Percentiles rank a stretch among this genome's conserved stretches.
These are phyloP conservation scores for Sapayoa aenigma DNA, from an alignment of 2,113 vertebrate species.

Conservation along the genomic window DNA sequence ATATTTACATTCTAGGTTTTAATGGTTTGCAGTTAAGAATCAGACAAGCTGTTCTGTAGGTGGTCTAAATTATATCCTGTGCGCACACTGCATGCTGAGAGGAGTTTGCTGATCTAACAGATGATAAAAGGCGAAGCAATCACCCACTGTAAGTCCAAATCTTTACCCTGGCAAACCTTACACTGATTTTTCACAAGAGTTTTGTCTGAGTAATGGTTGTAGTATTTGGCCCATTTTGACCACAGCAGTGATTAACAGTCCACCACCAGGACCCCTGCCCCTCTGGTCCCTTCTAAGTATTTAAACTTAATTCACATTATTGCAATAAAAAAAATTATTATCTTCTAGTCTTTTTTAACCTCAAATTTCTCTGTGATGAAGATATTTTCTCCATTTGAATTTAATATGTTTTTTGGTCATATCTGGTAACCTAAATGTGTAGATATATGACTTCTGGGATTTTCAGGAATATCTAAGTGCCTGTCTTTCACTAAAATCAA, in stretches of 20 bases:
- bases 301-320: neutral
- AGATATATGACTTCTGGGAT: neutral
- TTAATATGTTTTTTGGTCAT: neutral
- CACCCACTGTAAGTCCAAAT: constrained; percentile 27
- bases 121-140: constrained; percentile 49
- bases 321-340: neutral
- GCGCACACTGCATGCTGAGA: neutral
- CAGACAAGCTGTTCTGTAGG: constrained; percentile 52
- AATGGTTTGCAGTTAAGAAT: constrained; percentile 43
- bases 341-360: neutral
- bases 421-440: neutral
- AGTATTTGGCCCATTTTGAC: constrained; percentile 36
- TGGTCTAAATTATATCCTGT: constrained; percentile 54
- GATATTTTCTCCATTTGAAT: neutral
- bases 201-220: constrained; percentile 13
- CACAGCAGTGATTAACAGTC: neutral
- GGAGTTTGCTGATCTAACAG: constrained; percentile 55
- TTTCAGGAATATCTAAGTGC: neutral
- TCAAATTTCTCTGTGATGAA: neutral
- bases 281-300: neutral
- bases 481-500: neutral
- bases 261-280: neutral
- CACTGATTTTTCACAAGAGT: constrained; percentile 1
- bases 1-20: constrained; percentile 57
- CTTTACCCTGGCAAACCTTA: constrained; percentile 52